Base-by-base conservation (phyloP, 2,113 vertebrate species). In the Nannospalax galili region DNA sequence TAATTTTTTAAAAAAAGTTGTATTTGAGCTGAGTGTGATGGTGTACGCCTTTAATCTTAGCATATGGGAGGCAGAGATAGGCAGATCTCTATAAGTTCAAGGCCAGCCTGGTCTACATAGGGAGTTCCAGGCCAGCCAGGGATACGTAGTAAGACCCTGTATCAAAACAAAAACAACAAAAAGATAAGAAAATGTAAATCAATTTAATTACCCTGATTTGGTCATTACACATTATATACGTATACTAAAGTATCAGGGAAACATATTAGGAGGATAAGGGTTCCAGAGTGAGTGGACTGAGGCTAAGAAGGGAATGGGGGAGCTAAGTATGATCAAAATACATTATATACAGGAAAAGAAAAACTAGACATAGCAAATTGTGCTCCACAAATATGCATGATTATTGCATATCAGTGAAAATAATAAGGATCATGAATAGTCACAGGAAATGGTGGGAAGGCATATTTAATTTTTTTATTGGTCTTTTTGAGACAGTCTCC, bases 391-490 rank as follows among this genome's bases (percentile, higher is more conserved):
- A 30, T 77, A 42, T 35, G 4, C 35, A 40, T 10, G 22, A 60
- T 28, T 45, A 24, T 65, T 65, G 20, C 64, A 14, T 81, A 7
- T 64, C 35, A 52, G 58, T 75, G 73, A 24, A 40, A 77, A 75
- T 30, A 24, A 24, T 14, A 91, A 82, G 26, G 82, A n/a, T 42
- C 62, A n/a, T n/a, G 30, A 95, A 80, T 30, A 40, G 65, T 28
- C 35, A 72, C 45, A 52, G 77, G 20, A 94, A 86, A 86, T 90
- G 5, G 35, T 70, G 37, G 9, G 3, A 85, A 79, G 10, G 16
- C 1, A 45, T 86, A 70, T 65, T 95, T 94, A 42, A 42, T 30
- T 64, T 91, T 91, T 84, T 92, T 48, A 60, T 86, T n/a, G n/a
- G n/a, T n/a, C n/a, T n/a, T n/a, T n/a, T n/a, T n/a, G n/a, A n/a